phyloP scores from a whole-genome alignment of 2,113 vertebrate species.

The Brachionichthys hirsutus region DNA sequence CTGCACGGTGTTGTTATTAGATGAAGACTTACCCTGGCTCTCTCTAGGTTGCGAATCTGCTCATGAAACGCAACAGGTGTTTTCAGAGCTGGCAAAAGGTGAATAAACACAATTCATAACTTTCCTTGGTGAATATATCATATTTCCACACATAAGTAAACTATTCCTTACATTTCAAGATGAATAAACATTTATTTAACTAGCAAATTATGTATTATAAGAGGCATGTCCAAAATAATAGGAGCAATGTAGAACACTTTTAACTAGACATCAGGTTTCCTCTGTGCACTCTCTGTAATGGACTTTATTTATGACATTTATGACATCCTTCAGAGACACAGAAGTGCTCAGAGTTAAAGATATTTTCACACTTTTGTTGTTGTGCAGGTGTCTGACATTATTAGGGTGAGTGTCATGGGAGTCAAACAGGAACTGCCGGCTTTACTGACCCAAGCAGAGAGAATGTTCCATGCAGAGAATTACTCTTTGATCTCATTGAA shows the following conservation, averaged over 20 bases:
- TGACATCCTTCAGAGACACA: neutral
- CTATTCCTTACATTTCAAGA: neutral
- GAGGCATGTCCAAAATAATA: no score
- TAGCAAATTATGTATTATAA: no score
- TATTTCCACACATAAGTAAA: neutral
- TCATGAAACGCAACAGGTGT: conserved; percentile 93
- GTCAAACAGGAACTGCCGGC: conserved; percentile 61
- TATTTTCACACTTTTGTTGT: conserved; percentile 15
- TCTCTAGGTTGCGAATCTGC: conserved; percentile 93
- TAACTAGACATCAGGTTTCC: no score
- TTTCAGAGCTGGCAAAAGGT: conserved; percentile 85
- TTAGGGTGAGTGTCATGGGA: conserved; percentile 22
- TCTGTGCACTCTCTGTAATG: no score
- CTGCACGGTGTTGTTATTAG: neutral
- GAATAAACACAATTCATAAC: conserved; percentile 21
- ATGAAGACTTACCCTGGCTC: conserved; percentile 86
- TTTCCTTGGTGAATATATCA: neutral
- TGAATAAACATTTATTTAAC: neutral
- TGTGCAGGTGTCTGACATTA: conserved; percentile 17
- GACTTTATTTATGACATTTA: no score
- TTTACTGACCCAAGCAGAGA: conserved; percentile 52
- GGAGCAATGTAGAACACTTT: no score
- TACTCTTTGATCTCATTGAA: conserved; percentile 41
- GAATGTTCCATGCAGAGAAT: conserved; percentile 22
- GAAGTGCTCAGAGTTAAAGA: neutral